phyloP scores from a whole-genome alignment of 2,113 vertebrate species.

The Chunga burmeisteri region DNA sequence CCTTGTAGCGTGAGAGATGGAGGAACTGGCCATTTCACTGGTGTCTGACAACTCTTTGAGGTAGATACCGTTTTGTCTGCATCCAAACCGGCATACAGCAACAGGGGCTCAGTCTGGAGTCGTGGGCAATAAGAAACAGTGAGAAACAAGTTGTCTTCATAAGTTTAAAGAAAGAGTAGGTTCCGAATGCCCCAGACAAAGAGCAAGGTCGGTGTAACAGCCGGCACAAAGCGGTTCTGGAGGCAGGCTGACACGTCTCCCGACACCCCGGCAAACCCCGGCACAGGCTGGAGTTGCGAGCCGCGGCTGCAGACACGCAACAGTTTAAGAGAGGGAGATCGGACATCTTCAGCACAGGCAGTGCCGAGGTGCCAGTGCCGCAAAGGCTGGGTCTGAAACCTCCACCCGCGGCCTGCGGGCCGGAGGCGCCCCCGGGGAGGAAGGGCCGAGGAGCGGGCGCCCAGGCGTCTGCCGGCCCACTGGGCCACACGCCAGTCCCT shows the following conservation, averaged over 20 bases:
- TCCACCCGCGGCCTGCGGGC: neutral
- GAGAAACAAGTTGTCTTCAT: accelerated
- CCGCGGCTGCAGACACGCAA: accelerated
- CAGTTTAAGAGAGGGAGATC: accelerated
- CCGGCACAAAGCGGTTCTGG: no score
- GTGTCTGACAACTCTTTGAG: neutral
- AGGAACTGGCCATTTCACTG: neutral
- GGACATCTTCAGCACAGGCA: accelerated
- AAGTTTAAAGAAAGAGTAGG: neutral
- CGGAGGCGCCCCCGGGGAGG: no score
- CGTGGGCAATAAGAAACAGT: accelerated
- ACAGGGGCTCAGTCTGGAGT: accelerated
- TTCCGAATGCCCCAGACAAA: neutral
- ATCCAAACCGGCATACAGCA: accelerated
- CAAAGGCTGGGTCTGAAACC: accelerated
- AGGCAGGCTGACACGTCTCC: neutral
- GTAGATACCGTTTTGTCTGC: accelerated
- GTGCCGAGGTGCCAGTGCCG: neutral
- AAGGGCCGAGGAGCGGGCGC: neutral
- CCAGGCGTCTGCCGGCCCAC: neutral
- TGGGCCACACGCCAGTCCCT: neutral
- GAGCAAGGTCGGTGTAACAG: accelerated
- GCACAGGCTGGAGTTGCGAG: accelerated
- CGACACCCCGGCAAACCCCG: no score
- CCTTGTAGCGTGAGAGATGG: neutral